Evolutionary conservation across 2,113 vertebrate genomes (phyloP).

Genomic region (Tetraodon nigroviridis): DNA sequence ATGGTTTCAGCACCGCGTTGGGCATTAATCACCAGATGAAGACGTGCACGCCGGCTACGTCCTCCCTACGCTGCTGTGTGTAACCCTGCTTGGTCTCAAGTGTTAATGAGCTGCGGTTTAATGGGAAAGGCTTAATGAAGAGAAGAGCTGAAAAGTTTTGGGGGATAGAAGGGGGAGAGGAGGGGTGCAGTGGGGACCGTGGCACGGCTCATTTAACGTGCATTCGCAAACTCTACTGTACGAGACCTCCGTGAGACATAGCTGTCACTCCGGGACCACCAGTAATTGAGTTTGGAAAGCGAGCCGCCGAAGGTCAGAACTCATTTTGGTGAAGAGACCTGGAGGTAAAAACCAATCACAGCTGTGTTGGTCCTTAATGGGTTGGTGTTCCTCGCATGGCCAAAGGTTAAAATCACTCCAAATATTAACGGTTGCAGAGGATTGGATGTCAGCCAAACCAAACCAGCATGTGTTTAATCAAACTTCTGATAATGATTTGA

Average conservation of each 20-base stretch:
- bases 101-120: conserved; percentile 55
- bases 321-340: conserved; percentile 28
- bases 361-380: conserved; percentile 13
- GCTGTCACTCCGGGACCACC: conserved; percentile 33
- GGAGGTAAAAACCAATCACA: conserved; percentile 43
- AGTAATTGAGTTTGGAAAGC: conserved; percentile 37
- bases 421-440: conserved; percentile 8
- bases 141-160: conserved; percentile 46
- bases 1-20: conserved; percentile 52
- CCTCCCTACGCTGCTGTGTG: conserved; percentile 2
- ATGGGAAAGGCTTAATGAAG: conserved; percentile 56
- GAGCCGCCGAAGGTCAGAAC: conserved; percentile 36
- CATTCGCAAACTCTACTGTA: conserved; percentile 9
- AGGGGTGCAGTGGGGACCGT: conserved; percentile 12
- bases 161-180: conserved; percentile 17
- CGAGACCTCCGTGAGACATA: conserved; percentile 41
- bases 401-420: conserved; percentile 32
- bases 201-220: conserved; percentile 31
- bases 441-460: not conserved
- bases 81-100: conserved; percentile 27
- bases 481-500: no score
- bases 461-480: not conserved
- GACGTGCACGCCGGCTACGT: not conserved
- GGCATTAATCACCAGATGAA: conserved; percentile 49
- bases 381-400: conserved; percentile 22